Evolutionary conservation across 2,888 invertebrate species (phyloP).

Genomic region (Melanchra persicariae): DNA sequence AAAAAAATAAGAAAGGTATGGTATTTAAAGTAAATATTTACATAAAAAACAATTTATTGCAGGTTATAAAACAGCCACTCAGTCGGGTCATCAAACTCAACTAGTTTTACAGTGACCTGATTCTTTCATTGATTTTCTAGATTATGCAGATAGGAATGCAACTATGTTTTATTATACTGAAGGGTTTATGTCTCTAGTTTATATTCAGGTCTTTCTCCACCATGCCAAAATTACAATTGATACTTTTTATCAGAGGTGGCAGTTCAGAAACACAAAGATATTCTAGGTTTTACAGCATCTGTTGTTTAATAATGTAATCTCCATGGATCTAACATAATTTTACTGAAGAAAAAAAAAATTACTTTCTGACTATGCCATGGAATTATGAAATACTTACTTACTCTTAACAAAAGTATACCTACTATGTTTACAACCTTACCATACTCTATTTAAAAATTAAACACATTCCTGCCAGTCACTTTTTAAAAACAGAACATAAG

Average conservation of each 20-base stretch:
- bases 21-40: no score
- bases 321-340: neutral
- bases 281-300: neutral
- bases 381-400: neutral
- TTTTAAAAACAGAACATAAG: constrained; percentile 16
- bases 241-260: neutral
- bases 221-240: neutral
- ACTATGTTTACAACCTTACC: neutral
- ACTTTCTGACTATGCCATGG: neutral
- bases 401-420: neutral
- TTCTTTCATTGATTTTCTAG: constrained; percentile 36
- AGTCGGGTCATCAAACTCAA: neutral
- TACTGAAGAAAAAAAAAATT: neutral
- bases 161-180: constrained; percentile 17
- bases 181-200: neutral
- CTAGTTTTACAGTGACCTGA: constrained; percentile 19
- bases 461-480: neutral
- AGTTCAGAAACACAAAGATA: neutral
- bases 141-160: constrained; percentile 16
- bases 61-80: neutral
- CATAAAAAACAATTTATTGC: neutral
- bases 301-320: neutral
- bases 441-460: neutral
- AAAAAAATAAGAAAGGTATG: neutral
- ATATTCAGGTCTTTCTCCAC: neutral